Evolutionary conservation across 23 tunicate genomes (phyloP), one percentile per base, ranked within the genome.

Genomic region (Corella eumyota): DNA sequence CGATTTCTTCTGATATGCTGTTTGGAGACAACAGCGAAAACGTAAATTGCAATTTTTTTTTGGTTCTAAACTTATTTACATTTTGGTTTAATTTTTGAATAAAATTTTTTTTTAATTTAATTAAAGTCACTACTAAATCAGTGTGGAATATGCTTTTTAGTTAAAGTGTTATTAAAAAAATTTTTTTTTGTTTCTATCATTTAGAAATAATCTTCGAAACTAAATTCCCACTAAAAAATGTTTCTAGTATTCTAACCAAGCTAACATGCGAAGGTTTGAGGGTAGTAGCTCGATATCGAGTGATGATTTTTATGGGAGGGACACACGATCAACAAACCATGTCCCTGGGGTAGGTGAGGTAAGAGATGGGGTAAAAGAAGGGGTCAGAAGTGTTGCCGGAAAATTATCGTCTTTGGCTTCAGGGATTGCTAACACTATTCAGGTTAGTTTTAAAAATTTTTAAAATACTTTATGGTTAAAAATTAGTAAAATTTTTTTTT

Each of bases 381-480:
- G 95, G 17, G 95, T 86, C 13, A 56, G 85, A 21, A 57, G 79
- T 24, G 95, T 86, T 4, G 95, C 95, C 20, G 95, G 95, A 25
- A 77, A 66, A 56, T 27, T 86, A 20, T 86, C 95, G 7, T 60
- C 44, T 23, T 62, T 84, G 52, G 81, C 77, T 32, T 75, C 94
- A 0, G 94, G 79, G 30, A 57, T 84, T 15, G 94, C 94, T 6
- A 26, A 60, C 30, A 69, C 76, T 9, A 51, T 78, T 36, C 76
- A 68, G 85, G 76, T 68, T 17, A 1, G 32, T 61, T 0, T 60
- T 1, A 23, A 22, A 56, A 3, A 15, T 13, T 6, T 15, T 52
- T 19, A 20, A 21, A 11, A 11, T 40, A 40, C 15, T 40, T 40
- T 40, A 40, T 40, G n/a, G n/a, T n/a, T n/a, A n/a, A n/a, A n/a